Base-by-base conservation (phyloP, 2,797 vertebrate species). In the Tolypeutes matacus region DNA sequence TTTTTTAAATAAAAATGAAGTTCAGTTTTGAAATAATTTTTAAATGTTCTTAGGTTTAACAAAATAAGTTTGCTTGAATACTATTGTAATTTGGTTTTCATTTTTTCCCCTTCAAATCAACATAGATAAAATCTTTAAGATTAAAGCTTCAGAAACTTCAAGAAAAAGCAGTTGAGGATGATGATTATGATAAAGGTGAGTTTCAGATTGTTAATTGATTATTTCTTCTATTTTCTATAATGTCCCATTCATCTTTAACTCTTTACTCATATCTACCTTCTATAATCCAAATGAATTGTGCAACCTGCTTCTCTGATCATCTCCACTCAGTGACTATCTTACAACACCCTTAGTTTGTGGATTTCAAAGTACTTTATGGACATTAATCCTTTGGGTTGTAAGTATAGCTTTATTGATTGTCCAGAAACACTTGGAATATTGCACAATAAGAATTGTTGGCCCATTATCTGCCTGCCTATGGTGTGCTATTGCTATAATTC, bases 171-270 rank as follows among this genome's bases (percentile, higher is more conserved):
- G 58, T 99, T 95, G 97, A 98, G 92, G 98, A 99, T 56, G 99
- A 99, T 29, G 99, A 99, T 97, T 99, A 99, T 86, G 99, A 99
- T 12, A 98, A 97, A 98, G 99, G 99, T 99, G 98, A 99, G 98
- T 96, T 65, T 17, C 3, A 78, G 7, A 51, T 39, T 23, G 25
- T 82, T 5, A 0, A 20, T 36, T 42, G 5, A 15, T 39, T 69
- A 36, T 60, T 94, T 95, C 15, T 27, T 93, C 25, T 9, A 0
- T 60, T 29, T 27, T 7, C 7, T 18, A 39, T 53, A 0, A 84
- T 1, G 2, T 27, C 21, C 31, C 7, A 0, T 5, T 96, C 86
- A 0, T 5, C 81, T 27, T 27, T 20, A 56, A 23, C 18, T 23
- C 7, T 20, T 70, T 36, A 10, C 56, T 65, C 17, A 15, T 17